Evolutionary conservation across 1,140 invertebrate species (phyloP).

Genomic region (Drosophila neocordata): DNA sequence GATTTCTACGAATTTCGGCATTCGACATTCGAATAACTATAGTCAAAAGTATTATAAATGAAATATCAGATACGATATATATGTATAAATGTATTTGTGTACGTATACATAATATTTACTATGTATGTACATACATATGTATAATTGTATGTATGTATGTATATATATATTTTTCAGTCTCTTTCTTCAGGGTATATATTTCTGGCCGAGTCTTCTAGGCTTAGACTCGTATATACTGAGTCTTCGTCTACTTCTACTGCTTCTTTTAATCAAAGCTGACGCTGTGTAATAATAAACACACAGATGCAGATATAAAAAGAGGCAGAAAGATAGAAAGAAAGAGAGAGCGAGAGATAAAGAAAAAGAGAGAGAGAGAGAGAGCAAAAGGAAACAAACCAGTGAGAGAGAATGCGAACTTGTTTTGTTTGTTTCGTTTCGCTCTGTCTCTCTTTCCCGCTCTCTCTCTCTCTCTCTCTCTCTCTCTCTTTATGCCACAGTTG

Average conservation of each 20-base stretch:
- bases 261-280: constrained; percentile 14
- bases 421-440: constrained; percentile 7
- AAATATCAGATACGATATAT: no score
- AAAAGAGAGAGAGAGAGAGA: constrained; percentile 5
- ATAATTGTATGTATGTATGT: no score
- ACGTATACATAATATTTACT: no score
- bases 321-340: constrained; percentile 20
- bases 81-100: no score
- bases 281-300: constrained; percentile 13
- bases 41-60: no score
- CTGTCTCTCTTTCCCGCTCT: constrained; percentile 11
- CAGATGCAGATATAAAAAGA: background rate
- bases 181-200: no score
- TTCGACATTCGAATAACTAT: no score
- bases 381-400: background rate
- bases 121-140: no score
- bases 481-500: background rate
- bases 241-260: background rate
- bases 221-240: background rate
- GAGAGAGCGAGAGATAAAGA: constrained; percentile 17
- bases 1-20: no score
- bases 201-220: background rate
- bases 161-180: no score
- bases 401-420: constrained; percentile 29
- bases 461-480: constrained; percentile 8